These are phyloP conservation scores for Nomada fabriciana DNA, from an alignment of 2,888 invertebrate species.

Conservation along the genomic window DNA sequence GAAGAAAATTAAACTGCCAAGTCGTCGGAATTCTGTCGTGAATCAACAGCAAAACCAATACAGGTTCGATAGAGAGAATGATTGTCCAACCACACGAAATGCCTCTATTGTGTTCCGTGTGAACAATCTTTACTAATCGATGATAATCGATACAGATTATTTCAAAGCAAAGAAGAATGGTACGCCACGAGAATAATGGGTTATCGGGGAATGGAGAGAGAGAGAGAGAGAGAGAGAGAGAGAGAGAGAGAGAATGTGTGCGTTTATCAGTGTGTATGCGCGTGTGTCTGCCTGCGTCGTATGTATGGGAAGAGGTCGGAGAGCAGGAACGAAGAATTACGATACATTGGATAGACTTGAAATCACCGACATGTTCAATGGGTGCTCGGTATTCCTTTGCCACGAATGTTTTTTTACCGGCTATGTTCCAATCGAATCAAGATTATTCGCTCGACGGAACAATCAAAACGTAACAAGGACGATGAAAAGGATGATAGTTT, in stretches of 20 bases:
- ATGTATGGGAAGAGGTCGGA: neutral
- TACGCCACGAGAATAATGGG: neutral
- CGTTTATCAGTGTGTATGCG: neutral
- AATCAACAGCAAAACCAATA: neutral
- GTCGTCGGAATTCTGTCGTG: constrained; percentile 23
- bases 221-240: neutral
- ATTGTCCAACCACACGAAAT: constrained; percentile 7
- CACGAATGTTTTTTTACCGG: no score
- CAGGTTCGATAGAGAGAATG: neutral
- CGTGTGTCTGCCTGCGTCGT: no score
- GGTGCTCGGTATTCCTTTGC: no score
- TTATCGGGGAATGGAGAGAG: neutral
- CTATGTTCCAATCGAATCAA: no score
- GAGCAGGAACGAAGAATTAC: neutral
- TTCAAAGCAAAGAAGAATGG: neutral
- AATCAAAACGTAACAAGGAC: no score
- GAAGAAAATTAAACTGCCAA: constrained; percentile 22
- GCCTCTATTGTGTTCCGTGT: constrained; percentile 15
- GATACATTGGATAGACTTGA: no score
- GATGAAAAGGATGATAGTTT: no score
- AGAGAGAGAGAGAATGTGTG: neutral
- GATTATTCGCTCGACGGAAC: no score
- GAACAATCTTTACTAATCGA: neutral
- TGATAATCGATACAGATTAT: neutral
- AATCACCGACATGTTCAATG: no score